phyloP scores from a whole-genome alignment of 2,888 invertebrate genomes.

The Ectropis crepuscularia region DNA sequence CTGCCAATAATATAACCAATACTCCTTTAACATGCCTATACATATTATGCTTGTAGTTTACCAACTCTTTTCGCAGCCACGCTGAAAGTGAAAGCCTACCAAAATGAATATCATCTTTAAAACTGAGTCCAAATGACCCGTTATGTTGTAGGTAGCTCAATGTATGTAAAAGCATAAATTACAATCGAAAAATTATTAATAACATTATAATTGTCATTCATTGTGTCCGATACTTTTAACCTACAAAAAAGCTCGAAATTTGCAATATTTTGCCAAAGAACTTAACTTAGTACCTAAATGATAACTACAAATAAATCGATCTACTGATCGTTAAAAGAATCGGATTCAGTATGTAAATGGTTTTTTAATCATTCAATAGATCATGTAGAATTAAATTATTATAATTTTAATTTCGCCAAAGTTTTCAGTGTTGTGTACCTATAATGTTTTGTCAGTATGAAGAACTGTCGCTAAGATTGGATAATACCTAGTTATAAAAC shows the following conservation, averaged over 20 bases:
- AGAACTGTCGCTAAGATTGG: constrained; percentile 80
- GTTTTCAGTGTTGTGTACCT: constrained; percentile 66
- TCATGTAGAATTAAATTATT: constrained; percentile 50
- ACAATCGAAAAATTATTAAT: constrained; percentile 38
- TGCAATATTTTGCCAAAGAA: constrained; percentile 47
- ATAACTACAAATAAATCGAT: constrained; percentile 4
- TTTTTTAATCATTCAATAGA: constrained; percentile 52
- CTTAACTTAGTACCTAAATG: constrained; percentile 16
- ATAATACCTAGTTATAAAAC: constrained; percentile 79
- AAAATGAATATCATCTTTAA: too few species aligned
- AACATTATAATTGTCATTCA: constrained; percentile 13
- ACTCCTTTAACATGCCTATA: too few species aligned
- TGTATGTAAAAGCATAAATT: background rate
- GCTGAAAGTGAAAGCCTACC: too few species aligned
- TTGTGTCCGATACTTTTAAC: constrained; percentile 26
- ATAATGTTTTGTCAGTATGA: constrained; percentile 73
- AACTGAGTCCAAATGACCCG: too few species aligned
- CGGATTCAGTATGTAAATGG: constrained; percentile 11
- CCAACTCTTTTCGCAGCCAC: too few species aligned
- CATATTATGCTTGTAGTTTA: too few species aligned
- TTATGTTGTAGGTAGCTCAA: too few species aligned
- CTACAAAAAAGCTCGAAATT: constrained; percentile 3
- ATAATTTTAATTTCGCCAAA: constrained; percentile 60
- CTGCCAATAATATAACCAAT: too few species aligned
- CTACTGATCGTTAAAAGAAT: constrained; percentile 1